Base-by-base conservation (phyloP, 1,140 invertebrate species). In the Bombus affinis region DNA sequence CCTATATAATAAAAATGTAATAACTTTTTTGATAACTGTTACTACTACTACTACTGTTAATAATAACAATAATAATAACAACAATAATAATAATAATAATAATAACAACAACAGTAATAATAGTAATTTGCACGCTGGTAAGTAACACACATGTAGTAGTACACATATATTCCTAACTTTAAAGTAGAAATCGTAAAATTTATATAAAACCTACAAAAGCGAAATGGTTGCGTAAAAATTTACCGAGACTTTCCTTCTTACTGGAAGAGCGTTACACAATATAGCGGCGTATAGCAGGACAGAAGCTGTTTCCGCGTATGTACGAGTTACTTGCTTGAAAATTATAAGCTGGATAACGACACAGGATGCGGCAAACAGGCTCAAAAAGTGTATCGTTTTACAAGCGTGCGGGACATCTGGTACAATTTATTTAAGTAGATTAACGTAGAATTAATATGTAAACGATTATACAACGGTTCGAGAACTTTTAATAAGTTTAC, bases 401-500 rank as follows among this genome's bases (percentile, higher is more conserved):
- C n/a, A n/a, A 32, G 3, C 70, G 28, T 18, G 25, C 12, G 28
- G 15, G 15, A 57, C 44, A 39, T 53, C 44, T 28, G 44, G 12
- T 25, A 47, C 5, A 81, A 81, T 71, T 81, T 81, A n/a, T 70
- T 22, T 22, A 81, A 81, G 44, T n/a, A 39, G 35, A 28, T 71
- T 82, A 73, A 42, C 57, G 71, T 8, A 32, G 57, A 44, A 75
- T 75, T 83, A 83, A 83, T 76, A 53, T 83, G 35, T 76, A 53
- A 44, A 76, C 72, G 39, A 47, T 66, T 83, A 76, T 47, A 47
- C 81, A 39, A 18, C 72, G 37, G 42, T 53, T 39, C 15, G 18
- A 37, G 37, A 83, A 75, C 13, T 76, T 83, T 68, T 65, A 83
- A 83, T 66, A 83, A 74, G 32, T 75, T 83, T 53, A 47, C 73